Conservation (phyloP, 2,888 invertebrate genomes). For the Pyrochroa serraticornis region DNA sequence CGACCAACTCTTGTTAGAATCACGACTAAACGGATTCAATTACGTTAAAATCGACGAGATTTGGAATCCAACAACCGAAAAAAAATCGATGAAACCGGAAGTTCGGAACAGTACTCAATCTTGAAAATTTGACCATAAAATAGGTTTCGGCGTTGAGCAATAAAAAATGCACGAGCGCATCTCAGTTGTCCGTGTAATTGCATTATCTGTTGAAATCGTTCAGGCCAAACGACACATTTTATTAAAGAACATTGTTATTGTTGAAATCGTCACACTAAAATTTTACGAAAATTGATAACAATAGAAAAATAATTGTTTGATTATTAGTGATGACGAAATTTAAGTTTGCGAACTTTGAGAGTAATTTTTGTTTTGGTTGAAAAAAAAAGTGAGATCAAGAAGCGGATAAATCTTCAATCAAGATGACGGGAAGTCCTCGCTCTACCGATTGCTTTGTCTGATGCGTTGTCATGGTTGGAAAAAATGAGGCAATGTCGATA, state of each 20-base stretch:
- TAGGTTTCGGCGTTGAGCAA: not conserved
- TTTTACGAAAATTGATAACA: too few relatives aligned
- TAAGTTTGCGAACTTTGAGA: too few relatives aligned
- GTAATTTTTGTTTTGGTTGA: constrained; percentile 4
- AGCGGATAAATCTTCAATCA: constrained; percentile 41
- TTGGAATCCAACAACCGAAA: not conserved
- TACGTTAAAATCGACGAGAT: constrained; percentile 18
- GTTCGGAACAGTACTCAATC: not conserved
- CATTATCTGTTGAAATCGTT: constrained; percentile 1
- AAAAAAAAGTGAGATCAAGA: constrained; percentile 28
- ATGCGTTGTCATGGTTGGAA: constrained; percentile 21
- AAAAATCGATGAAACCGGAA: too few relatives aligned
- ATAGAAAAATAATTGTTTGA: too few relatives aligned
- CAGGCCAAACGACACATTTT: constrained; percentile 4
- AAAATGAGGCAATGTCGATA: constrained; percentile 12
- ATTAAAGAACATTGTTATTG: not conserved
- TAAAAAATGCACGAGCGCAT: not conserved
- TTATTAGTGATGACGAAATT: too few relatives aligned
- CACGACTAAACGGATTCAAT: constrained; percentile 27
- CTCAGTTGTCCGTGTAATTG: constrained; percentile 9
- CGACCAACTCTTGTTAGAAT: constrained; percentile 26
- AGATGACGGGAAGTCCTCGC: constrained; percentile 43
- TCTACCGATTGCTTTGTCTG: constrained; percentile 40
- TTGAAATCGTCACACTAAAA: too few relatives aligned
- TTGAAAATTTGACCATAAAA: constrained; percentile 3